Evolutionary conservation across 2,797 vertebrate species (phyloP), one percentile per base, ranked within the genome.

Genomic region (Sphenodon punctatus): DNA sequence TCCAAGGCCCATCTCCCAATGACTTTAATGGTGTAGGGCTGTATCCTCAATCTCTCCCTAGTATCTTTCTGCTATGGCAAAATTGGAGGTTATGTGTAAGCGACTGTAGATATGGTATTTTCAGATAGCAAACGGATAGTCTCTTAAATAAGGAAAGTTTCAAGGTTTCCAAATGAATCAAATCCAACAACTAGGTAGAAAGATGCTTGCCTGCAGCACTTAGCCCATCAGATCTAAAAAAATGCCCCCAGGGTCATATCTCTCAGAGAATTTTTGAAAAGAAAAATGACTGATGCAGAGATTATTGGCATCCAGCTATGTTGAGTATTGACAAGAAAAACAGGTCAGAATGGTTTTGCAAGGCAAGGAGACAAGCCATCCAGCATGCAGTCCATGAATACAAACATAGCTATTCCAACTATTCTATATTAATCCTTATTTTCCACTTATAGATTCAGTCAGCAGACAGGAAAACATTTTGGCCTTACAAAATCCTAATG

Each of bases 361-460:
- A 66, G 82, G 53, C 45, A 67, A 55, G 36, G 56, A 1, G 63
- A 75, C 63, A 79, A 19, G 60, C 51, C 55, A 73, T 58, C n/a
- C 66, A 76, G 67, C 65, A 75, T 65, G 12, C 64, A 73, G 85
- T 69, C 59, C 32, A 61, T 71, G 30, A 51, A 73, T 30, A 38
- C 45, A 84, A 58, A 7, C 69, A 34, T 6, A 36, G 38, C 71
- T 79, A 82, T 42, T 49, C 65, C 69, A 82, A 42, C 16, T 39
- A 25, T 58, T 41, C 38, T 59, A 4, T 8, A 32, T 9, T 70
- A 25, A 67, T 64, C 36, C 13, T 61, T 66, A 13, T 20, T 23
- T 48, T 20, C 34, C 32, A 27, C 48, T 82, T 45, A 8, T 20
- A 13, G 12, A 39, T 72, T 77, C 79, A 80, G 38, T 1, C 8